Evolutionary conservation across 1,140 invertebrate species (phyloP).

Genomic region (Meloidogyne floridensis): DNA sequence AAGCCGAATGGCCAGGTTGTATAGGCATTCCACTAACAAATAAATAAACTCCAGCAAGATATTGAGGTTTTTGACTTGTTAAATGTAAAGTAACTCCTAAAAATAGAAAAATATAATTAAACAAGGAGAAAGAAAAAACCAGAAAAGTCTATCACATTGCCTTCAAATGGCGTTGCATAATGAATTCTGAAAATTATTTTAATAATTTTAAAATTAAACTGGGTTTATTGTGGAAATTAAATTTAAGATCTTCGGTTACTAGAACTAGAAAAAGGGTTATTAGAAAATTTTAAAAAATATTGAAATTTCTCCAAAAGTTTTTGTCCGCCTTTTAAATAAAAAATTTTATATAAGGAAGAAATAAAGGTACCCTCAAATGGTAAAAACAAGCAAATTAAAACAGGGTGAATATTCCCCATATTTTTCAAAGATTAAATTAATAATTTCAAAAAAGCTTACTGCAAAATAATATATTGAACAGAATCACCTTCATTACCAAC

Average conservation of each 20-base stretch:
- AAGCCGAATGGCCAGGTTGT: constrained; percentile 48
- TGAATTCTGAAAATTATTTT: constrained; percentile 47
- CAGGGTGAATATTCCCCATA: too few species aligned
- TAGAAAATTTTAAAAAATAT: too few species aligned
- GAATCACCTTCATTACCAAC: constrained; percentile 54
- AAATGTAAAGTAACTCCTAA: constrained; percentile 53
- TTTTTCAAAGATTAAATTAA: not conserved
- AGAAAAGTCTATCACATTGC: constrained; percentile 60
- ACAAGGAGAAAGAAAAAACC: constrained; percentile 31
- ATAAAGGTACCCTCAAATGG: too few species aligned
- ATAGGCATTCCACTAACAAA: constrained; percentile 62
- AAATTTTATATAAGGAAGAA: too few species aligned
- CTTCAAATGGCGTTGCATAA: constrained; percentile 60
- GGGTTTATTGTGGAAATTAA: too few species aligned
- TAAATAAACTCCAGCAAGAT: constrained; percentile 58
- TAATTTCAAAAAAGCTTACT: constrained; percentile 30
- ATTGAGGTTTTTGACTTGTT: constrained; percentile 39
- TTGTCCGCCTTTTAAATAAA: too few species aligned
- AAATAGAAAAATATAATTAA: constrained; percentile 13
- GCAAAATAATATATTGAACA: constrained; percentile 63
- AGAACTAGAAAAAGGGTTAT: too few species aligned
- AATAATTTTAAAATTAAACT: not conserved
- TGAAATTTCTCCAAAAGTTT: too few species aligned
- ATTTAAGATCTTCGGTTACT: too few species aligned
- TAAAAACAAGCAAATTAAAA: too few species aligned